Conservation (phyloP, 2,888 invertebrate genomes). For the Branchellion lobata region DNA sequence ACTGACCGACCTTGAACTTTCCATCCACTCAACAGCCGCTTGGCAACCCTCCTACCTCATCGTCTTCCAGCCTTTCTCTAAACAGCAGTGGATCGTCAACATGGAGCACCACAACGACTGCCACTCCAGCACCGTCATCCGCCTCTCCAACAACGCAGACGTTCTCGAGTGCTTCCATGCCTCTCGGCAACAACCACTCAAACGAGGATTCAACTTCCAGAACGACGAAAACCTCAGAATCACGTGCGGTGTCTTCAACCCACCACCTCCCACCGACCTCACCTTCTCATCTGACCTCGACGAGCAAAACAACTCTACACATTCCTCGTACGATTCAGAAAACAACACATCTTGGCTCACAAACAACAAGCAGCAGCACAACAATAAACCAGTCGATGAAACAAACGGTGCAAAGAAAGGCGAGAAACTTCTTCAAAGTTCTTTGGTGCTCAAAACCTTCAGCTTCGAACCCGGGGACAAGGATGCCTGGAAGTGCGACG, state of each 20-base stretch:
- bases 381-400: background rate
- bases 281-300: background rate
- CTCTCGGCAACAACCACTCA: background rate
- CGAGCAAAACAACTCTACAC: no score
- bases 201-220: background rate
- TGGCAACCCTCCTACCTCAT: slow-evolving; percentile 36
- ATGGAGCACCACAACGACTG: slow-evolving; percentile 31
- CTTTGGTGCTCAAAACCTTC: slow-evolving; percentile 44
- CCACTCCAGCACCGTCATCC: background rate
- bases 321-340: background rate
- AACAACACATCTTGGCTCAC: background rate
- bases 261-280: background rate
- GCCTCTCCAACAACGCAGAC: slow-evolving; percentile 2
- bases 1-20: slow-evolving; percentile 14
- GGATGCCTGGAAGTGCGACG: slow-evolving; percentile 41
- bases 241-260: background rate
- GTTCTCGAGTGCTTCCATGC: slow-evolving; percentile 14
- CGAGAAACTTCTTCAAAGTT: no score
- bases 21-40: slow-evolving; percentile 19
- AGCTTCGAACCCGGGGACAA: slow-evolving; percentile 46
- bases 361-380: background rate
- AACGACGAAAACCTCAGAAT: background rate
- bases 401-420: background rate
- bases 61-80: background rate
- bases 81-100: slow-evolving; percentile 3